Percentiles rank a stretch among this genome's conserved stretches.
Conservation (phyloP, 2,797 vertebrate genomes). For the Sylvia borin region DNA sequence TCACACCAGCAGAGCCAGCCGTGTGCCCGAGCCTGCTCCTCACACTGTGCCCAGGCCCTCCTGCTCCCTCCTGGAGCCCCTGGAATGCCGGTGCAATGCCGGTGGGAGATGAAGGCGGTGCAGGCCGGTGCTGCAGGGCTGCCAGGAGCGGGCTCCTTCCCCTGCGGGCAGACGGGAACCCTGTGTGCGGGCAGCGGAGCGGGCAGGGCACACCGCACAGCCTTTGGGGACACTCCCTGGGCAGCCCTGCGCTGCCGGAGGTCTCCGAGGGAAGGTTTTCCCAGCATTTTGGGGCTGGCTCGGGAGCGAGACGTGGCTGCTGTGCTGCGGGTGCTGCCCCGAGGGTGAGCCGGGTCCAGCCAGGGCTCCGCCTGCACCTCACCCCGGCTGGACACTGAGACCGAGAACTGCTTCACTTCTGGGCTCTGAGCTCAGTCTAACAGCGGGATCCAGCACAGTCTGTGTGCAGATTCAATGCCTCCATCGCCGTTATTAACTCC, state of each 20-base stretch:
- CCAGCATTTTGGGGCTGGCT: fast-evolving
- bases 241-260: fast-evolving
- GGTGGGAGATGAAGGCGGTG: background rate
- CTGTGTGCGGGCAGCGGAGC: background rate
- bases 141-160: background rate
- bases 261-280: background rate
- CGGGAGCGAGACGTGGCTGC: fast-evolving
- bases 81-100: fast-evolving
- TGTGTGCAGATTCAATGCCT: background rate
- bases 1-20: background rate
- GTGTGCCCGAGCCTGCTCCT: fast-evolving
- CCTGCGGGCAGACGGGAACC: background rate
- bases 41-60: fast-evolving
- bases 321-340: background rate
- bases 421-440: background rate
- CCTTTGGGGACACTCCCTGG: background rate
- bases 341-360: background rate
- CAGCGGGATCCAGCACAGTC: background rate
- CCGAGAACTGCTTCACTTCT: background rate
- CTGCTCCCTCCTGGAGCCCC: background rate
- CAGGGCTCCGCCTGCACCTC: background rate
- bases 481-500: background rate
- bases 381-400: fast-evolving
- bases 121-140: background rate
- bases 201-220: background rate